Evolutionary conservation across 2,113 vertebrate genomes (phyloP), one percentile per base, ranked within the genome.

Genomic region (Anhinga rufa): DNA sequence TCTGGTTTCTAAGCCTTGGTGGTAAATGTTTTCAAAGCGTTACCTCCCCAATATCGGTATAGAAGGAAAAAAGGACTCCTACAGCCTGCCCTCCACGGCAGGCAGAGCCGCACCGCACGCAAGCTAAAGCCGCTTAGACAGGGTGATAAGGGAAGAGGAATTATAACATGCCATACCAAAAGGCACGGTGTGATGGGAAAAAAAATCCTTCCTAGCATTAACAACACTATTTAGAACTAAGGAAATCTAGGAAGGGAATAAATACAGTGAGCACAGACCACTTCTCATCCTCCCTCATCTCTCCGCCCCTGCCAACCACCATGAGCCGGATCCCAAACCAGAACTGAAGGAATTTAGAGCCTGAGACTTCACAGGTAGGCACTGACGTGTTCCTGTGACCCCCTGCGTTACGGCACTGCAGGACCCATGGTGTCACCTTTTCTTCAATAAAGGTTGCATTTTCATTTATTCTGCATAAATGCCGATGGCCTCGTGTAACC

Each of bases 1-100:
- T 28, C 48, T 71, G 34, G 20, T 61, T 78, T 20, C 74, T 36
- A 28, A 48, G 48, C 38, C 48, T 22, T 2, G 4, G 48, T 6
- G 17, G 55, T 8, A 28, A 54, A 14, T 14, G 18, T 36, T 69
- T 44, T 20, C 32, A 9, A 17, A 44, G 52, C 2, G 7, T 19
- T 54, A 24, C 19, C 25, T 57, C 46, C 9, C 26, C 3, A 5
- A 13, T 4, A 9, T 1, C 1, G 3, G 54, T 9, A 10, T 2
- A 36, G 17, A 46, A 17, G 16, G 4, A 12, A 49, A n/a, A 22
- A 10, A 10, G 15, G 17, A 32, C 21, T 26, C 26, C 69, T 38
- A 11, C 3, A 6, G n/a, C 12, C n/a, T 34, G 38, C 60, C 22
- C 9, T 21, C 5, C 5, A 46, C 2, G 9, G 9, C 38, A 31